Evolutionary conservation across 2,113 vertebrate genomes (phyloP).

Genomic region (Ailuropoda melanoleuca): DNA sequence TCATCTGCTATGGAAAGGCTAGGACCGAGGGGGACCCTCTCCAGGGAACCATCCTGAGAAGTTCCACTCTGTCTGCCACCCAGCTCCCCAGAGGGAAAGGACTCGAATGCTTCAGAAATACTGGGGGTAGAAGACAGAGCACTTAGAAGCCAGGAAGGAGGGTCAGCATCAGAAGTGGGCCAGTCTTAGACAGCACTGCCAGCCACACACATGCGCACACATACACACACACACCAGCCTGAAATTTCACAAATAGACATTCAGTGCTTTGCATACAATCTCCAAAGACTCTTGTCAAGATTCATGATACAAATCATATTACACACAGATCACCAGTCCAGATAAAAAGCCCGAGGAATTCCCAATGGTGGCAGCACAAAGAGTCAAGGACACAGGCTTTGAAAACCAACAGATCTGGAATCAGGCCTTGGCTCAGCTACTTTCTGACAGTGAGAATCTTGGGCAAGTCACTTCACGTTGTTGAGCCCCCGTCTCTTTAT

Average conservation of each 20-base stretch:
- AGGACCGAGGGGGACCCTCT: neutral
- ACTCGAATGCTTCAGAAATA: neutral
- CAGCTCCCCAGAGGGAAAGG: neutral
- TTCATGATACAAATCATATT: neutral
- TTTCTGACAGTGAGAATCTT: neutral
- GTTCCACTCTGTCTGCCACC: neutral
- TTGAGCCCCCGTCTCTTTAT: neutral
- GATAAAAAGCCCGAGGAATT: neutral
- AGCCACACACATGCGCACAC: no score
- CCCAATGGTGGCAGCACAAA: neutral
- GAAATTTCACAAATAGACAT: neutral
- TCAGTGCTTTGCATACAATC: neutral
- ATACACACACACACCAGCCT: neutral
- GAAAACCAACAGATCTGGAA: neutral
- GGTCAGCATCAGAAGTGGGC: neutral
- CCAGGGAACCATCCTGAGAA: neutral
- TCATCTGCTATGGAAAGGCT: neutral
- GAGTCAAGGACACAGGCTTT: neutral
- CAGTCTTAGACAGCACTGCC: neutral
- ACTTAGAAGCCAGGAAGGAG: neutral
- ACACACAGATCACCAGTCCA: neutral
- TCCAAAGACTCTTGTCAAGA: neutral
- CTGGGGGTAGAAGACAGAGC: neutral
- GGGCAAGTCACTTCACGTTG: neutral
- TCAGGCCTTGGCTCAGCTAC: neutral